Conservation (phyloP, 2,113 vertebrate genomes). For the Prochilodus magdalenae region DNA sequence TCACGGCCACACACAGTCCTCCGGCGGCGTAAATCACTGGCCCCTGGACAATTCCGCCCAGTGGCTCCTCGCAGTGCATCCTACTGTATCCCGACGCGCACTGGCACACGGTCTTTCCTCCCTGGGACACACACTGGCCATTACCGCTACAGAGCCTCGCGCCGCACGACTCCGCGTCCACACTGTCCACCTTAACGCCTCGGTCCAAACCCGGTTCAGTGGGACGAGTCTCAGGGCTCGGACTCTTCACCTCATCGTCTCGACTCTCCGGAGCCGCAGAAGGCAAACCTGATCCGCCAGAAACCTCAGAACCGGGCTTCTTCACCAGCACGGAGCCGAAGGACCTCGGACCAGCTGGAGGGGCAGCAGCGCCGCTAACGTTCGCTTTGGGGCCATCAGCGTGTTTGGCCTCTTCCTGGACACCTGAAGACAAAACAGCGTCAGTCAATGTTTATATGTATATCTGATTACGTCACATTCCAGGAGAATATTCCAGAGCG, state of each 20-base stretch:
- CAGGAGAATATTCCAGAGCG: too few species aligned
- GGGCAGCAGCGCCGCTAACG: background rate
- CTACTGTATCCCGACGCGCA: constrained; percentile 78
- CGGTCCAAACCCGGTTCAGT: background rate
- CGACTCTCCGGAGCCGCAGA: background rate
- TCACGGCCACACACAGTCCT: constrained; percentile 63
- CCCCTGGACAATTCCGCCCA: constrained; percentile 57
- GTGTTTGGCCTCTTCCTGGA: constrained; percentile 3
- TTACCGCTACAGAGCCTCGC: constrained; percentile 74
- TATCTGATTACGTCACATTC: too few species aligned
- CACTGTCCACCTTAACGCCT: constrained; percentile 46
- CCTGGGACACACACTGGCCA: constrained; percentile 71
- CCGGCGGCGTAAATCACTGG: constrained; percentile 66
- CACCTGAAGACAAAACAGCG: constrained; percentile 44
- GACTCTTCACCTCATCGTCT: too few species aligned
- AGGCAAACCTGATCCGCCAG: background rate
- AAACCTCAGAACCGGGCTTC: background rate
- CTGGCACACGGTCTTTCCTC: constrained; percentile 66
- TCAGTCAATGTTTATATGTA: background rate
- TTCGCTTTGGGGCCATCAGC: background rate
- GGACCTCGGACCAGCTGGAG: background rate
- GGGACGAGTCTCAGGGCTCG: too few species aligned
- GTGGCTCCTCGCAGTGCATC: constrained; percentile 75
- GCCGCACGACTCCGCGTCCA: constrained; percentile 73
- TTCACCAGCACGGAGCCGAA: background rate